Evolutionary conservation across 2,888 invertebrate species (phyloP).

Genomic region (Ischnus inquisitorius): DNA sequence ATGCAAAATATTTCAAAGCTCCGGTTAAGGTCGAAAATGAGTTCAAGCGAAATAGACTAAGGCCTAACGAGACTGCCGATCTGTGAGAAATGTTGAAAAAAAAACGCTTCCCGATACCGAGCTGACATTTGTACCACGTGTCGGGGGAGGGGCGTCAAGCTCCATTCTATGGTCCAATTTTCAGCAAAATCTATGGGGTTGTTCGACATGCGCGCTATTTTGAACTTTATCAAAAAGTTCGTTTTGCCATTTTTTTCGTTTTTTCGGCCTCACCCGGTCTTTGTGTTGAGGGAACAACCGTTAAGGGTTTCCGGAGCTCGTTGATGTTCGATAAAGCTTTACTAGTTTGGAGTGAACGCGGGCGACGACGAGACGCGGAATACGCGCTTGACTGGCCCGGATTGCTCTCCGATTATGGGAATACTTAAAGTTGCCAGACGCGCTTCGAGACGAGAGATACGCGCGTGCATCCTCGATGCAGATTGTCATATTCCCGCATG

Average conservation of each 20-base stretch:
- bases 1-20: not conserved
- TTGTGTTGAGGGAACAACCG: not conserved
- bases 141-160: no score
- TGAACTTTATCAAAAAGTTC: no score
- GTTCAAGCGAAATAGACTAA: not conserved
- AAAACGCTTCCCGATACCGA: no score
- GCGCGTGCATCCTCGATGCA: constrained; percentile 53
- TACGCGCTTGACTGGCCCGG: constrained; percentile 19
- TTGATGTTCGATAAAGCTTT: not conserved
- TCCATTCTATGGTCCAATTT: no score
- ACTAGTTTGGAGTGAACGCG: not conserved
- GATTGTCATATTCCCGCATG: constrained; percentile 36
- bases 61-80: not conserved
- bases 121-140: no score
- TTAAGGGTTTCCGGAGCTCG: not conserved
- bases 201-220: no score
- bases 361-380: constrained; percentile 3
- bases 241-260: no score
- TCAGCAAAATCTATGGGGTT: no score
- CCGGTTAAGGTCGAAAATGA: not conserved
- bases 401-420: constrained; percentile 4
- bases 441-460: constrained; percentile 55
- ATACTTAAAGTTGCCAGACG: constrained; percentile 50
- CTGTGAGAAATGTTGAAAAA: no score
- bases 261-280: not conserved